A percentile compares a stretch with the other conserved stretches of the same genome.
Conservation (phyloP, 2,797 vertebrate species). For the Tapera naevia region DNA sequence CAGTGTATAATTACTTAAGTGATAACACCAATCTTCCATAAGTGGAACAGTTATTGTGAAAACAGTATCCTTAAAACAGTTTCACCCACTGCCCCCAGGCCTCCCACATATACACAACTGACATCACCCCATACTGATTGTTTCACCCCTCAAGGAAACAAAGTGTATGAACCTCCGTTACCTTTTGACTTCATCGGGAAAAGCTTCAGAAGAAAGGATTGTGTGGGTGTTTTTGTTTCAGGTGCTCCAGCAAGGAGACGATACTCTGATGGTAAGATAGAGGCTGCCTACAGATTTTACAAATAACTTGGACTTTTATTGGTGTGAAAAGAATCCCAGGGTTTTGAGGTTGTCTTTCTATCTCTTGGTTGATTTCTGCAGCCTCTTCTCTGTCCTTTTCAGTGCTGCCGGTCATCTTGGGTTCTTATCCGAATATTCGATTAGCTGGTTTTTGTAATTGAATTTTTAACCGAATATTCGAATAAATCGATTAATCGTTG, state of each 20-base stretch:
- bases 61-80: background rate
- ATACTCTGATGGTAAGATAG: conserved; percentile 56
- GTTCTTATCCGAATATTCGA: conserved; percentile 72
- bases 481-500: conserved; percentile 68
- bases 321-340: conserved; percentile 56
- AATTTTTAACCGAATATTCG: conserved; percentile 71
- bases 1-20: background rate
- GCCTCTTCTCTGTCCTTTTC: conserved; percentile 68
- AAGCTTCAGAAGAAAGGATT: conserved; percentile 63
- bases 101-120: background rate
- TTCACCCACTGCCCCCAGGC: background rate
- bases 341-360: conserved; percentile 66
- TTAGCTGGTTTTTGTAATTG: conserved; percentile 16
- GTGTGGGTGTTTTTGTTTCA: conserved; percentile 57
- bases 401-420: conserved; percentile 65
- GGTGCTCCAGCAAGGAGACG: conserved; percentile 57
- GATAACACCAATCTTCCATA: background rate
- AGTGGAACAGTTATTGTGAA: background rate
- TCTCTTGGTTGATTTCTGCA: conserved; percentile 60
- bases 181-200: conserved; percentile 65
- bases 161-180: conserved; percentile 54
- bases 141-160: conserved; percentile 33
- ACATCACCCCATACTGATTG: background rate
- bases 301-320: conserved; percentile 57
- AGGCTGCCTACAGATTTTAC: conserved; percentile 67